phyloP scores from a whole-genome alignment of 1,140 invertebrate species.

The Drosophila lacertosa region DNA sequence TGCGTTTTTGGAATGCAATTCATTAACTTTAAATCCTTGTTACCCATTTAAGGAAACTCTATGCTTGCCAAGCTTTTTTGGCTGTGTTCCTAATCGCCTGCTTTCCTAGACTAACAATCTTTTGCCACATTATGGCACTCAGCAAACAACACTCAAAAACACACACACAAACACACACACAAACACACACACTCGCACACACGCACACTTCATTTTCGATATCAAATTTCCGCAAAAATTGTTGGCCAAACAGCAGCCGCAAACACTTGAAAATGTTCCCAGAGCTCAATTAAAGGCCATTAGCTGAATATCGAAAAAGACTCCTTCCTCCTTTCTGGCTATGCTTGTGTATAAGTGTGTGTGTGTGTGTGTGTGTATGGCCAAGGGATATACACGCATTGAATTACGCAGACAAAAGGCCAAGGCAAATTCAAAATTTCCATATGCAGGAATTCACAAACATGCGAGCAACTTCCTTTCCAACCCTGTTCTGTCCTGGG shows the following conservation, averaged over 20 bases:
- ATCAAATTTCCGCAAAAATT: slow-evolving; percentile 71
- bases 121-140: slow-evolving; percentile 44
- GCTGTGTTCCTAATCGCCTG: slow-evolving; percentile 14
- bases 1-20: slow-evolving; percentile 29
- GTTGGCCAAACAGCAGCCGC: slow-evolving; percentile 69
- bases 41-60: neutral
- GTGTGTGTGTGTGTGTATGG: no score
- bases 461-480: slow-evolving; percentile 1
- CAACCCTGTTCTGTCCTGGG: slow-evolving; percentile 19
- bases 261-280: slow-evolving; percentile 79
- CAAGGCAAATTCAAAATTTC: slow-evolving; percentile 51
- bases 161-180: slow-evolving; percentile 4
- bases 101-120: slow-evolving; percentile 10
- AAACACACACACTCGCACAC: slow-evolving; percentile 6
- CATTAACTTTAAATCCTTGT: neutral
- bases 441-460: slow-evolving; percentile 71
- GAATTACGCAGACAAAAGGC: slow-evolving; percentile 71
- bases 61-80: slow-evolving; percentile 1
- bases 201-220: slow-evolving; percentile 66
- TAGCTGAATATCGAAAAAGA: slow-evolving; percentile 55
- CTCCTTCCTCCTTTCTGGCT: neutral
- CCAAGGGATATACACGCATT: slow-evolving; percentile 79
- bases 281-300: slow-evolving; percentile 81
- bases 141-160: slow-evolving; percentile 37
- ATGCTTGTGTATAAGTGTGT: no score